Evolutionary conservation across 2,113 vertebrate species (phyloP), one percentile per base, ranked within the genome.

Genomic region (Grammomys surdaster): DNA sequence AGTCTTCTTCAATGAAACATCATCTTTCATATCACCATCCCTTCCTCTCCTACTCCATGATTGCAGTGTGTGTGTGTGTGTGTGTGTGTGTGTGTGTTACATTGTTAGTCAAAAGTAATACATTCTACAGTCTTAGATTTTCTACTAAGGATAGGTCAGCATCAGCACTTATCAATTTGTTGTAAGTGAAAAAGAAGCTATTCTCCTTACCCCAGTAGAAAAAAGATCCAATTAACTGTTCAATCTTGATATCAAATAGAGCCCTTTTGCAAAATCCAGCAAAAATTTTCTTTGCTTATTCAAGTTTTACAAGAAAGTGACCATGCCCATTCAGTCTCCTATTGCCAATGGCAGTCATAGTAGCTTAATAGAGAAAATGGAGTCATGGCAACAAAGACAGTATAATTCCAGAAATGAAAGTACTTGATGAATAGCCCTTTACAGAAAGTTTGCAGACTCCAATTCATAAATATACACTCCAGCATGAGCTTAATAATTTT

Each of bases 341-440:
- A 2, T 54, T 40, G 0, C 31, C 51, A 36, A 17, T 28, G 33
- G 33, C 46, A 58, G 3, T 43, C 67, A 76, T 11, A 46, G 10
- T 36, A 14, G 19, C 28, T 0, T 1, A 16, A 17, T 0, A 4
- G 80, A 65, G 0, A 70, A 46, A 92, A 20, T 0, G 24, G n/a
- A 24, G 36, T 46, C 12, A 10, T 33, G 46, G 33, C 9, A 89
- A 31, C 4, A 51, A 85, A 76, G 19, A 60, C 5, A 33, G 8
- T 7, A 43, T 33, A 58, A 22, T 4, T 13, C 5, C n/a, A 4
- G 54, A 43, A 63, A 70, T 26, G 82, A 36, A 69, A 72, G 51
- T 5, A 28, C 5, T 51, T 75, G 10, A 7, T 43, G 1, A 48
- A 1, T 1, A 58, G 0, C 5, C 13, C 4, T 65, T 96, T 33